Evolutionary conservation across 1,140 invertebrate species (phyloP).

Genomic region (Aphis craccivora): DNA sequence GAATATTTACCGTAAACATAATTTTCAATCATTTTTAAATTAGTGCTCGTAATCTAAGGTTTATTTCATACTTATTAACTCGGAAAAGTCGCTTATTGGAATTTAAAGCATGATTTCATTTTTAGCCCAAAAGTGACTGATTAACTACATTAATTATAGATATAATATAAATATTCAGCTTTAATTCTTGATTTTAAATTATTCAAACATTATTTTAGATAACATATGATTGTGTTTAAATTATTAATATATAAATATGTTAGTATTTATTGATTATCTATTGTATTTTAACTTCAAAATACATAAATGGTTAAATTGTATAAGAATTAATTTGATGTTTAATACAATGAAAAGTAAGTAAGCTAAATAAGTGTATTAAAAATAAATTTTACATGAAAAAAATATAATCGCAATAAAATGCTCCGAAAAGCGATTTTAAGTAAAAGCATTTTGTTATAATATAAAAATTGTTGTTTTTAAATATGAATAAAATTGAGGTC

Average conservation of each 20-base stretch:
- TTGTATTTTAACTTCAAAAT: neutral
- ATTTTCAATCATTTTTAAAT: neutral
- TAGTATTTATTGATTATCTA: neutral
- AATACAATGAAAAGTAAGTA: neutral
- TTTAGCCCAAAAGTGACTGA: constrained; percentile 20
- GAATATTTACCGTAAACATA: neutral
- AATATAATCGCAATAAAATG: no score
- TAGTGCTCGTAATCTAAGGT: neutral
- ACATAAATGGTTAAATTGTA: neutral
- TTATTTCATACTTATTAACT: neutral
- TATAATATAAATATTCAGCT: neutral
- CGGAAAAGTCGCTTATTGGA: neutral
- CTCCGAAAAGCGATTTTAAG: no score
- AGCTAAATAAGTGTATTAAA: neutral
- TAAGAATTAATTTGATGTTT: neutral
- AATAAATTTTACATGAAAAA: no score
- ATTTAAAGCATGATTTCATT: neutral
- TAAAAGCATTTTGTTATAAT: neutral
- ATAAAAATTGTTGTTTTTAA: neutral
- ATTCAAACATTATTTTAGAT: neutral
- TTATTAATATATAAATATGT: neutral
- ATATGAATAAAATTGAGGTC: neutral
- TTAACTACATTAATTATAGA: neutral
- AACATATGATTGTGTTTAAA: neutral
- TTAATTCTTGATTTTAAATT: neutral